Conservation (phyloP, 2,113 vertebrate species). For the Pandion haliaetus region DNA sequence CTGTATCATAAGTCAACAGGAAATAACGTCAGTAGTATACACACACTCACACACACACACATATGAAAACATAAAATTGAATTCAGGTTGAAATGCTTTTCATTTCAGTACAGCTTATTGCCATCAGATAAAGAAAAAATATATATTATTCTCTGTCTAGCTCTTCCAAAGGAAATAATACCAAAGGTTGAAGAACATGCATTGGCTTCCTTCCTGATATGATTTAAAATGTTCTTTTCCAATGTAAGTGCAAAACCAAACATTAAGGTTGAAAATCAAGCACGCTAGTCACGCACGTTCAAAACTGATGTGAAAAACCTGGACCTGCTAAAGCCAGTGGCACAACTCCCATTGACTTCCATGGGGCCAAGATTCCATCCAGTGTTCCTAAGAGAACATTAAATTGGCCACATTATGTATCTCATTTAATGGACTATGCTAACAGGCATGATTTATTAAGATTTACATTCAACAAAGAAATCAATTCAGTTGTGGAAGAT, state of each 20-base stretch:
- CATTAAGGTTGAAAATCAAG: conserved; percentile 9
- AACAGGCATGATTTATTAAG: background rate
- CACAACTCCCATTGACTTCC: conserved; percentile 28
- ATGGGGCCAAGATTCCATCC: conserved; percentile 35
- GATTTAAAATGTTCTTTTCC: conserved; percentile 52
- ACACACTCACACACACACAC: background rate
- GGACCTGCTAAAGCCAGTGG: background rate
- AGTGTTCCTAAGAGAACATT: conserved; percentile 12
- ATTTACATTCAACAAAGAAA: background rate
- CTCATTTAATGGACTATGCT: background rate
- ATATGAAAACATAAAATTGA: background rate
- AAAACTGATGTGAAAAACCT: conserved; percentile 26
- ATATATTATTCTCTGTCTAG: conserved; percentile 29
- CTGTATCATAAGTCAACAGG: background rate
- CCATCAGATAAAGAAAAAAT: conserved; percentile 44
- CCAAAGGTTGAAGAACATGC: conserved; percentile 50
- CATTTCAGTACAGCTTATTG: background rate
- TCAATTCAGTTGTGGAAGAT: background rate
- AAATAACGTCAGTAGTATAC: background rate
- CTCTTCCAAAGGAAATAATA: conserved; percentile 63
- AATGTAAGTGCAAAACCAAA: conserved; percentile 50
- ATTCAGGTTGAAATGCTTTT: conserved; percentile 26
- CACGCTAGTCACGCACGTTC: conserved; percentile 4
- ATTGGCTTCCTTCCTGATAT: conserved; percentile 54
- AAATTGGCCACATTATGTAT: background rate